Conservation (phyloP, 2,113 vertebrate species). For the Podarcis raffonei region DNA sequence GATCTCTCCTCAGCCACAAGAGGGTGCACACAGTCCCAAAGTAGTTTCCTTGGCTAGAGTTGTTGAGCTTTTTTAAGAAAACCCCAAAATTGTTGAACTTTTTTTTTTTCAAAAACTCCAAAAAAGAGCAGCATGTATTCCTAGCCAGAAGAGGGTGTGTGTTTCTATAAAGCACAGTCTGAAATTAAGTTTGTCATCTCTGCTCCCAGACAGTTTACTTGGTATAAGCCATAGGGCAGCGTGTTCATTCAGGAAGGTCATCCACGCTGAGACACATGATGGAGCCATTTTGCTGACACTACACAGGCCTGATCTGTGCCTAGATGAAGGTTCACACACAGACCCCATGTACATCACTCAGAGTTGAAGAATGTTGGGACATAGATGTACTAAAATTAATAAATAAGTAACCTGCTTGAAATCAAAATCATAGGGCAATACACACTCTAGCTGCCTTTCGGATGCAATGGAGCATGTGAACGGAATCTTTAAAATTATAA, state of each 20-base stretch:
- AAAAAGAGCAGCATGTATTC: neutral
- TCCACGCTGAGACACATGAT: neutral
- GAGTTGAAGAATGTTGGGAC: neutral
- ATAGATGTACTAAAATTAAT: neutral
- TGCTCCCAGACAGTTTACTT: neutral
- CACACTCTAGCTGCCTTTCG: neutral
- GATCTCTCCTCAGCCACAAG: slow-evolving; percentile 6
- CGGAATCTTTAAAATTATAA: neutral
- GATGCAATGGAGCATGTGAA: neutral
- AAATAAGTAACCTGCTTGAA: neutral
- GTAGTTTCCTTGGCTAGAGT: neutral
- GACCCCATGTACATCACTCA: neutral
- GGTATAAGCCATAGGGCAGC: neutral
- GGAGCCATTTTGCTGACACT: neutral
- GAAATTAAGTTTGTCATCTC: neutral
- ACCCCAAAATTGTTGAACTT: too few species aligned
- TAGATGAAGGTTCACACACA: neutral
- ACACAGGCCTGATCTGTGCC: neutral
- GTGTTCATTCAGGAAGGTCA: neutral
- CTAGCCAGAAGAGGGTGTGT: neutral
- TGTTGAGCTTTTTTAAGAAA: too few species aligned
- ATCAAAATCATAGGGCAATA: neutral
- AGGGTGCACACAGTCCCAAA: neutral
- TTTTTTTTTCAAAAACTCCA: neutral
- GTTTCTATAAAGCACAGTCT: neutral